Percentiles rank a stretch among this genome's conserved stretches.
Evolutionary conservation across 2,888 invertebrate genomes (phyloP).

Genomic region (Meandrusa payeni): DNA sequence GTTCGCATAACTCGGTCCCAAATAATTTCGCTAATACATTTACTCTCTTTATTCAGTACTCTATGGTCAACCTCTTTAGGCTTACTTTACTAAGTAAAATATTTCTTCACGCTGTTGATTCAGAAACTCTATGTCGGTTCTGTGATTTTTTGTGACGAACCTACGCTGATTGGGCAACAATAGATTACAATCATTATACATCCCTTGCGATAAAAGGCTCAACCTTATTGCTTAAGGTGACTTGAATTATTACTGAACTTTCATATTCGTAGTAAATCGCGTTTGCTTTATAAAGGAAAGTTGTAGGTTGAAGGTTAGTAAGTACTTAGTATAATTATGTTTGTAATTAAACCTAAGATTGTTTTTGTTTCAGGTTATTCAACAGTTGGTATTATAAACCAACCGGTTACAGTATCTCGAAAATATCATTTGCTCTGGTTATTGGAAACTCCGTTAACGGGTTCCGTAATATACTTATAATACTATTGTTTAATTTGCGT

Average conservation of each 20-base stretch:
- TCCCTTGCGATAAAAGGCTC: too few species aligned
- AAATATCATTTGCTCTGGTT: conserved; percentile 9
- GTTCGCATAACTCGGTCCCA: too few species aligned
- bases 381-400: conserved; percentile 17
- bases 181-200: too few species aligned
- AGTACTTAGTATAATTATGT: conserved; percentile 14
- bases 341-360: conserved; percentile 19
- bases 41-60: too few species aligned
- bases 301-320: conserved; percentile 22
- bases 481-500: neutral
- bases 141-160: too few species aligned
- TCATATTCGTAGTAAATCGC: conserved; percentile 16
- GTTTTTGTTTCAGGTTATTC: conserved; percentile 25
- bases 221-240: too few species aligned
- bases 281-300: conserved; percentile 18
- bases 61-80: too few species aligned
- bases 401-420: conserved; percentile 14
- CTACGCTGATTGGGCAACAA: too few species aligned
- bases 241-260: conserved; percentile 1
- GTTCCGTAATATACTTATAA: conserved; percentile 7
- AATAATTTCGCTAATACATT: too few species aligned
- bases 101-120: too few species aligned
- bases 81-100: too few species aligned
- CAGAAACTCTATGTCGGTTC: too few species aligned
- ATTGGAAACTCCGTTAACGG: neutral